Evolutionary conservation across 2,113 vertebrate species (phyloP), one percentile per base, ranked within the genome.

Genomic region (Salvator merianae): DNA sequence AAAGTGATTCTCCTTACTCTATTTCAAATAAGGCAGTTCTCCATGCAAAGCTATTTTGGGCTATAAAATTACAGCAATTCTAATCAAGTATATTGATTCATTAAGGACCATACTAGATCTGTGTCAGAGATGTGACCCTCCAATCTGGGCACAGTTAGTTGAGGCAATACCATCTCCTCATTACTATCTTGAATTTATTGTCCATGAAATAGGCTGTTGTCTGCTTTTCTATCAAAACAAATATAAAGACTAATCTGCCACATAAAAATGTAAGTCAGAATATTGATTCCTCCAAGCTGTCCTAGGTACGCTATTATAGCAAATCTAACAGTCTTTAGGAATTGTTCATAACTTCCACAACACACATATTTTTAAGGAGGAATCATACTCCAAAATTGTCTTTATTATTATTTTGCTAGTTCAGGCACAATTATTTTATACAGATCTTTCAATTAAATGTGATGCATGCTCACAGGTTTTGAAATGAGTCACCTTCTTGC

Each of bases 141-240:
- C 93, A 96, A 92, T 94, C 94, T 95, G 94, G 91, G 88, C 90
- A 84, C 91, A 94, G 89, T 95, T 96, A 96, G 92, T 94, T 93
- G 94, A 95, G 84, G 92, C 92, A 90, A 80, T 94, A 90, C 90
- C 92, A 85, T 91, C 91, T 94, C 90, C 91, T 95, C 93, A 95
- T 96, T 95, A 95, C 92, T 94, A 92, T 94, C 95, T 94, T 95
- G 91, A 95, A 95, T 96, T 95, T 95, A 96, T 95, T 95, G 94
- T 91, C 94, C 95, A 94, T 95, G 92, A 96, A 96, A 95, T 95
- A 96, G 93, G 90, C 93, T 95, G 93, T 95, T 96, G 92, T 92
- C 95, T 94, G 90, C 89, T 95, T 95, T 95, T 95, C 90, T 95
- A 91, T 94, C 91, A 94, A 96, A 96, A 96, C 95, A 96, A 96